Evolutionary conservation across 2,797 vertebrate genomes (phyloP).

Genomic region (Sylvia borin): DNA sequence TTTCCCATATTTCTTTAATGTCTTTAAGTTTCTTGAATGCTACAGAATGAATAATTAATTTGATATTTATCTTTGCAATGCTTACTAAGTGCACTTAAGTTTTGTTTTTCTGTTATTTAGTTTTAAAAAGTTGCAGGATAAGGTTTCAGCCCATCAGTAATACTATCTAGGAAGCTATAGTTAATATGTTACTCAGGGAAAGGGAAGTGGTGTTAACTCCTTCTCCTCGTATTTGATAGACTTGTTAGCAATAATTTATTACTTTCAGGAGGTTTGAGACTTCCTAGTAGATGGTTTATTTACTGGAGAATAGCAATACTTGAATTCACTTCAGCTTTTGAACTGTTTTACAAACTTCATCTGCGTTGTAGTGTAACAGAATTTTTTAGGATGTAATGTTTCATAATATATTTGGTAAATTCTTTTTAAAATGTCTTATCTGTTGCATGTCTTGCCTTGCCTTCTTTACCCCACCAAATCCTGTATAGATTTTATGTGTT

Average conservation of each 20-base stretch:
- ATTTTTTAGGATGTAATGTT: background rate
- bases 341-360: background rate
- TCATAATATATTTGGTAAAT: background rate
- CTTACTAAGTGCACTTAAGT: background rate
- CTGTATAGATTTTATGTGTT: background rate
- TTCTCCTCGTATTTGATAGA: background rate
- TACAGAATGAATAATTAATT: background rate
- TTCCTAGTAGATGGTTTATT: background rate
- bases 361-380: background rate
- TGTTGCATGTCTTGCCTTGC: background rate
- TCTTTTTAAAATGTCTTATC: background rate
- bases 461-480: background rate
- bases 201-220: constrained; percentile 11
- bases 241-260: background rate
- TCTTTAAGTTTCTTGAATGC: background rate
- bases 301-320: background rate
- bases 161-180: constrained; percentile 40
- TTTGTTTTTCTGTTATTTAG: constrained; percentile 23
- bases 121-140: constrained; percentile 43
- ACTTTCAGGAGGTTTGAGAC: background rate
- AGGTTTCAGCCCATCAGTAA: constrained; percentile 60
- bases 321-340: background rate
- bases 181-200: constrained; percentile 48
- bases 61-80: background rate
- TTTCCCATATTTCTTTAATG: background rate